Evolutionary conservation across 2,888 invertebrate genomes (phyloP).

Genomic region (Orchesellides sinensis): DNA sequence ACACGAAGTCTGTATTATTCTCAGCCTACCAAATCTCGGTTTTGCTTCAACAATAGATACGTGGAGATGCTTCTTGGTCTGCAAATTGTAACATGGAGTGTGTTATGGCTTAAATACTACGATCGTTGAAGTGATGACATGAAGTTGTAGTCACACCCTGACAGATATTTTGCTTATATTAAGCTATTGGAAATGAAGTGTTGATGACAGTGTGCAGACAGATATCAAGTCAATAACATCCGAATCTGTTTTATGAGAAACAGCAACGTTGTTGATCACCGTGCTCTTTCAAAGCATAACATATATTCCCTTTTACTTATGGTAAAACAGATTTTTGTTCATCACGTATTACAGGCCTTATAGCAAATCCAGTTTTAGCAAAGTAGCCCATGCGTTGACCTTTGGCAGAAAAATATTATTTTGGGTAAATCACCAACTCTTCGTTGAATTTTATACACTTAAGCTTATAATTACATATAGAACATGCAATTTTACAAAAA

Average conservation of each 20-base stretch:
- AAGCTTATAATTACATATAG: no score
- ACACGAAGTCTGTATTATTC: no score
- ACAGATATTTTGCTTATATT: not conserved
- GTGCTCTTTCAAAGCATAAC: no score
- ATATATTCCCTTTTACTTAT: not conserved
- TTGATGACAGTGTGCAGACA: slow-evolving; percentile 3
- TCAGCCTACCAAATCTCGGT: no score
- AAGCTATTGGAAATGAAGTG: slow-evolving; percentile 1
- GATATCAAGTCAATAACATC: not conserved
- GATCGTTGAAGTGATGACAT: not conserved
- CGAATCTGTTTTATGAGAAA: not conserved
- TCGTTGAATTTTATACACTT: no score
- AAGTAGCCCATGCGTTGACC: not conserved
- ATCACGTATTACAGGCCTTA: no score
- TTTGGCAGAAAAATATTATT: not conserved
- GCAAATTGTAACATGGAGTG: no score
- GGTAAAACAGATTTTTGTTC: not conserved
- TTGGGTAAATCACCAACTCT: no score
- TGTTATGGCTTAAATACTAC: no score
- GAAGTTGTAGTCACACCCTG: not conserved
- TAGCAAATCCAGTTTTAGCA: not conserved
- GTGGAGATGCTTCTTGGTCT: no score
- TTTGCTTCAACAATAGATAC: no score
- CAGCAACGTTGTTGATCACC: not conserved
- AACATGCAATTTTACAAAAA: no score